Evolutionary conservation across 2,113 vertebrate species (phyloP).

Genomic region (Piprites chloris): DNA sequence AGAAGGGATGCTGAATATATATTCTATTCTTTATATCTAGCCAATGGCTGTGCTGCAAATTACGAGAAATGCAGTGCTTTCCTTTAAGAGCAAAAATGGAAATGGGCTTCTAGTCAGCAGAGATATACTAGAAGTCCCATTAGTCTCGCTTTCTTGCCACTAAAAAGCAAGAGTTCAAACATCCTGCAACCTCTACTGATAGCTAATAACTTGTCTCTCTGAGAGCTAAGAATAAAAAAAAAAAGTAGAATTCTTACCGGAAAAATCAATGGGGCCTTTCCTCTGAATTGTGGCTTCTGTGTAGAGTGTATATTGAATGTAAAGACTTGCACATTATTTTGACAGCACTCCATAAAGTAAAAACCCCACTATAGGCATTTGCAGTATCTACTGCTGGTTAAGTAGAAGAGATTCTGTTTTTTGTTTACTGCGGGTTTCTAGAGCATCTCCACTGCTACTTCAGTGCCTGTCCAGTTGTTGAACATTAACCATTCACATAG

Average conservation of each 20-base stretch:
- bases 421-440: not conserved
- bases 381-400: not conserved
- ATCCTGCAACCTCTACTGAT: constrained; percentile 49
- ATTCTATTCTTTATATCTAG: not conserved
- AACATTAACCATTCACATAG: not conserved
- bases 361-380: not conserved
- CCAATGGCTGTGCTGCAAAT: not conserved
- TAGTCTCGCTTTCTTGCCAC: constrained; percentile 48
- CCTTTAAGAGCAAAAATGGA: constrained; percentile 39
- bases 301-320: not conserved
- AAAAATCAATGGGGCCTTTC: constrained; percentile 8
- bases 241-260: not conserved
- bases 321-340: not conserved
- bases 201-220: constrained; percentile 59
- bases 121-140: not conserved
- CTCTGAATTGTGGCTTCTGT: not conserved
- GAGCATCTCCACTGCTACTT: not conserved
- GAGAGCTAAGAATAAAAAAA: constrained; percentile 35
- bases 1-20: not conserved
- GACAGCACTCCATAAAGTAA: not conserved
- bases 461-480: not conserved
- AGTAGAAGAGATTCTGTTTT: not conserved
- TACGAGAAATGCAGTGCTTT: not conserved
- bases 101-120: constrained; percentile 55
- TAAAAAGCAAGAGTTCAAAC: constrained; percentile 61